Evolutionary conservation across 2,113 vertebrate species (phyloP), one percentile per base, ranked within the genome.

Genomic region (Zingel zingel): DNA sequence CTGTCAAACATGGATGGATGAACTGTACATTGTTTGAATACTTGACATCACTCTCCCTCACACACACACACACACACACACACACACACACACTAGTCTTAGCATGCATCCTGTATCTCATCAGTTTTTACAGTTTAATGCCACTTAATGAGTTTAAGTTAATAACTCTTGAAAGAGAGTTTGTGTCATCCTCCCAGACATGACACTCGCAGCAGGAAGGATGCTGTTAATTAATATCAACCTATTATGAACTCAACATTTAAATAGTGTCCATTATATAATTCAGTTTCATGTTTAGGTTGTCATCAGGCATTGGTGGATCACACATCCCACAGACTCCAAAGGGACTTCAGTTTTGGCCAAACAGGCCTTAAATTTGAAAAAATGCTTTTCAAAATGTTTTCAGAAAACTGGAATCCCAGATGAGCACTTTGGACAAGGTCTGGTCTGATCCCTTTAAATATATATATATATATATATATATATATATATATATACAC

Each of bases 131-230:
- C 47, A 54, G 25, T 57, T 70, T 70, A 74, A 69, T 78, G 48
- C 13, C 23, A 30, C 58, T 67, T 50, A 76, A 79, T 77, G 48
- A 33, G 58, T 73, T 84, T 74, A 84, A 85, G 81, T 78, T 79
- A 85, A 86, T 82, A 73, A 85, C 82, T 43, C 64, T 87, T 89
- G 71, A 67, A 67, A 27, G 19, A 62, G 50, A 48, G 30, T 75
- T 33, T 71, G 67, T 66, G 59, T 74, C 11, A 68, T 85, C 64
- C 56, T 87, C 67, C 69, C 61, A 79, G 84, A 82, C 4, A 1
- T 66, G 68, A 83, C 12, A 0, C 63, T 30, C 3, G 6, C 21
- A 78, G 47, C 80, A 83, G 79, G 81, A 91, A 89, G 77, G 81
- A 83, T 11, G 11, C 33, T 13, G 23, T 70, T 78, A 86, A 87